Evolutionary conservation across 2,797 vertebrate genomes (phyloP), one percentile per base, ranked within the genome.

Genomic region (Lagocephalus sceleratus): DNA sequence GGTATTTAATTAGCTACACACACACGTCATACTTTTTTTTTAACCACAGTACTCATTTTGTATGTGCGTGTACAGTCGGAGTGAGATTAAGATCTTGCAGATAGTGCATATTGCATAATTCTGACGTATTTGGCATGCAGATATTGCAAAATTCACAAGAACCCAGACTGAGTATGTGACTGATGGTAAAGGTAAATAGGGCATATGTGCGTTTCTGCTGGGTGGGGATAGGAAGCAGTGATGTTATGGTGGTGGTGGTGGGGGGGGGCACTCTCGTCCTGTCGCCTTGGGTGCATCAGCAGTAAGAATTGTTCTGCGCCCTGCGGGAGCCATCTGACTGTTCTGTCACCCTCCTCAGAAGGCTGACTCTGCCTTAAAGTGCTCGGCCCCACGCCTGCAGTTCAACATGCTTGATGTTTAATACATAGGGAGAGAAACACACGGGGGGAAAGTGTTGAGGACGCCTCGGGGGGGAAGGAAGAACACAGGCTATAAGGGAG

Each of bases 231-330:
- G 55, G 22, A 50, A 61, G 46, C 55, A 48, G 61, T 60, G 71
- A 72, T 60, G 48, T n/a, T 20, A 16, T 15, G 22, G 42, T 32
- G 17, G 48, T 22, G 47, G 15, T 45, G n/a, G 7, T 10, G 44
- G 5, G 20, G 45, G 39, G 51, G 35, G 63, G 78, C 1, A 60
- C 77, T 70, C 70, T 51, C 52, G 78, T 82, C 75, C 70, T 84
- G 77, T 88, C 76, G 75, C 86, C 76, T 76, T 70, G 78, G 79
- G 83, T 81, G 79, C 81, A 79, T 82, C 79, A 84, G 80, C 71
- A 76, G 79, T 75, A 85, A 83, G 78, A 81, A 68, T 78, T 73
- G 73, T 82, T 77, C 66, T 70, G 42, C 65, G 79, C 75, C 76
- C 80, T 63, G 76, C 82, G 75, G 78, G 83, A 76, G 68, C 77